Base-by-base conservation (phyloP, 1,140 invertebrate species). In the Zaprionus inermis region DNA sequence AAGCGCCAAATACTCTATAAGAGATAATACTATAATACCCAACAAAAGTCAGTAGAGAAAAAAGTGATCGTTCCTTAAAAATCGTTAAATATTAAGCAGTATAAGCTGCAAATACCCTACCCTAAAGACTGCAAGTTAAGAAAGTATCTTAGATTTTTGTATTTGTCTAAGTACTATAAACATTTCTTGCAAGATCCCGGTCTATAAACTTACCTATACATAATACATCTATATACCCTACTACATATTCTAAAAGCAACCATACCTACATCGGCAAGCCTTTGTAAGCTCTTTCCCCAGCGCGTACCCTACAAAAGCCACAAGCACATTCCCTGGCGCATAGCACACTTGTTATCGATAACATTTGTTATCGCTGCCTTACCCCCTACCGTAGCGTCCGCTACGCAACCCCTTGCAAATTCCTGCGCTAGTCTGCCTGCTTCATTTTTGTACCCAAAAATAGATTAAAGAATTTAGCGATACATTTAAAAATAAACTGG, bases 401-500 rank as follows among this genome's bases (percentile, higher is more conserved):
- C 20, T 72, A 30, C 56, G 56, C 10, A n/a, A 10, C 38, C 11
- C 32, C 10, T 32, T 18, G 44, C 34, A 49, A 75, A 75, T 69
- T 79, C 76, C 68, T 61, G 36, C 38, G 66, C 68, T 68, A 60
- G 65, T 28, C 66, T 82, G 74, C 44, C 56, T 63, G 55, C 67
- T 77, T 76, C 46, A 24, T 61, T 68, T 70, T 51, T 41, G 44
- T 57, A 30, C 28, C 72, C 82, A 67, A 78, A 89, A 89, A 89
- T 89, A 89, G 81, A 79, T 84, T 28, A 52, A 90, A 81, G 81
- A 90, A 89, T 89, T 76, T 89, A 74, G 84, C 81, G 81, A 81
- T 69, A 76, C 78, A 75, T 73, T 89, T 81, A 90, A 81, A 89
- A 89, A 90, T 90, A 89, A 89, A 89, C 75, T 90, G 84, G 84